Percentiles rank a stretch among this genome's conserved stretches.
Conservation (phyloP, 1,140 invertebrate genomes). For the Camponotus vicinus region DNA sequence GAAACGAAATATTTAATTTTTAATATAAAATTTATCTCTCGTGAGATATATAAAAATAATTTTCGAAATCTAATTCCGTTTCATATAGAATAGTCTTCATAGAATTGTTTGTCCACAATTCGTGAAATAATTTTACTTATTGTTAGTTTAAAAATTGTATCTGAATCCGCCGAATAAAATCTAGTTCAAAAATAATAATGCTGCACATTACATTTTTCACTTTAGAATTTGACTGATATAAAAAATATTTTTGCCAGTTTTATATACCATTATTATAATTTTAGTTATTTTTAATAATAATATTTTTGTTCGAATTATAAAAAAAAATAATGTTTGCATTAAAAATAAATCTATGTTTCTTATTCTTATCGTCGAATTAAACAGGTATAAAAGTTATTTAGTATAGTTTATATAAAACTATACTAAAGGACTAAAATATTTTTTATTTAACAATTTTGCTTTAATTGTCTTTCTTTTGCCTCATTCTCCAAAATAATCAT, state of each 20-base stretch:
- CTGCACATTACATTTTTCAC: conserved; percentile 10
- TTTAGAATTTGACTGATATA: conserved; percentile 8
- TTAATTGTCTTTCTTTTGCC: conserved; percentile 1
- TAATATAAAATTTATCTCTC: neutral
- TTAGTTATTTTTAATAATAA: neutral
- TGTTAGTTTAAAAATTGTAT: neutral
- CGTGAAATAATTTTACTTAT: conserved; percentile 15
- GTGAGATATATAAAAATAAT: neutral
- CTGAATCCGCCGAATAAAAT: conserved; percentile 18
- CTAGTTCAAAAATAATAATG: conserved; percentile 13
- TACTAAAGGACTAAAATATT: conserved; percentile 27
- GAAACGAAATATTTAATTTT: conserved; percentile 25
- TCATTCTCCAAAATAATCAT: conserved; percentile 6
- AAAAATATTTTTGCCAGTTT: neutral
- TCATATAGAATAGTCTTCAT: neutral
- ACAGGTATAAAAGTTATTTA: neutral
- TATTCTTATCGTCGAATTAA: neutral
- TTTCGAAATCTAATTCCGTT: neutral
- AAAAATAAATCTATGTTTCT: conserved; percentile 39
- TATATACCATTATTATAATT: neutral
- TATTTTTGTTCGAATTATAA: neutral
- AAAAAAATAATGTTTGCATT: neutral
- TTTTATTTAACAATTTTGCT: conserved; percentile 7
- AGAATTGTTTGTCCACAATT: neutral
- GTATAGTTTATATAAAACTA: neutral